Evolutionary conservation across 1,140 invertebrate species (phyloP).

Genomic region (Cryptotermes secundus): DNA sequence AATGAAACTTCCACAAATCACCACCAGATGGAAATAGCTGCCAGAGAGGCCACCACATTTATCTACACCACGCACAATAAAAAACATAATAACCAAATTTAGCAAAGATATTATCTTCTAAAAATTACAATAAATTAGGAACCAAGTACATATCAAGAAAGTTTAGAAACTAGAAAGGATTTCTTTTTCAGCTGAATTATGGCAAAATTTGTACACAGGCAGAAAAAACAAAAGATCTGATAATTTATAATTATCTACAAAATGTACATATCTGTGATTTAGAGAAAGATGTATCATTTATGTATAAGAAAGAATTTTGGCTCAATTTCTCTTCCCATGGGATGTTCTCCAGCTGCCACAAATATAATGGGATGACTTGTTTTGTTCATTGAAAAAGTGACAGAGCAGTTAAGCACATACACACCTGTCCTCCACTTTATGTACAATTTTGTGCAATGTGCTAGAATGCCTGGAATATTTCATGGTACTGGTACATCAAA

Average conservation of each 20-base stretch:
- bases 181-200: conserved; percentile 27
- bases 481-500: not conserved
- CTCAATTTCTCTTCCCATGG: conserved; percentile 28
- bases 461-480: not conserved
- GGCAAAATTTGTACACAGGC: conserved; percentile 34
- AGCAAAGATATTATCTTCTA: conserved; percentile 30
- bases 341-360: conserved; percentile 17
- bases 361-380: not conserved
- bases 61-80: conserved; percentile 13
- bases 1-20: conserved; percentile 26
- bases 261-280: conserved; percentile 31
- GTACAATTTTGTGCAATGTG: not conserved
- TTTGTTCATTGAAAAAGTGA: not conserved
- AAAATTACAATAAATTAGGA: conserved; percentile 36
- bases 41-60: conserved; percentile 22
- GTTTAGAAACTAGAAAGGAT: conserved; percentile 27
- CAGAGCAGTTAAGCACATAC: not conserved
- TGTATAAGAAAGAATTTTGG: conserved; percentile 24
- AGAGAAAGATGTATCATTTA: conserved; percentile 4
- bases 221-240: conserved; percentile 23
- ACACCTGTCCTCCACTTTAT: not conserved
- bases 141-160: conserved; percentile 35
- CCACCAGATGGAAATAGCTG: conserved; percentile 23
- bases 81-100: not conserved
- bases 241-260: conserved; percentile 33